Evolutionary conservation across 1,140 invertebrate species (phyloP).

Genomic region (Propsilocerus akamusi): DNA sequence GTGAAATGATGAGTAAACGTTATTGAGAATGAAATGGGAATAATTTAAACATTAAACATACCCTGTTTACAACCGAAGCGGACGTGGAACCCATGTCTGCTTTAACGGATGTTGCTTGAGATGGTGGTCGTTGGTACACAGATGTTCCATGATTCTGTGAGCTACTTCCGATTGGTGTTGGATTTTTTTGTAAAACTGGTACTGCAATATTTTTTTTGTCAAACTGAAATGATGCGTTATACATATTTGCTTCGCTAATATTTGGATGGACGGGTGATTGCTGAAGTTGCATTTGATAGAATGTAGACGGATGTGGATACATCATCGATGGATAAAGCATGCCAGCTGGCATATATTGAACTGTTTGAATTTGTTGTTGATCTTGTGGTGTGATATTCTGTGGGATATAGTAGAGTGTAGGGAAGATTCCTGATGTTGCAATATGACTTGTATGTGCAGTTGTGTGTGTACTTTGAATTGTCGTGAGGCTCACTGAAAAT

Average conservation of each 20-base stretch:
- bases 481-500: conserved; percentile 31
- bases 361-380: conserved; percentile 15
- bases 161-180: not conserved
- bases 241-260: not conserved
- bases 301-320: conserved; percentile 25
- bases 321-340: conserved; percentile 19
- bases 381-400: conserved; percentile 11
- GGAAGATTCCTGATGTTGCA: conserved; percentile 15
- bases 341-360: conserved; percentile 30
- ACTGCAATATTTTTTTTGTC: not conserved
- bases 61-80: conserved; percentile 22
- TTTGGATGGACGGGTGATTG: not conserved
- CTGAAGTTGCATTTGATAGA: conserved; percentile 12
- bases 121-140: conserved; percentile 27
- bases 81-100: conserved; percentile 37
- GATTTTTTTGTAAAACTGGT: not conserved
- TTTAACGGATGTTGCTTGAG: conserved; percentile 38
- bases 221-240: not conserved
- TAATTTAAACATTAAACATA: conserved; percentile 10
- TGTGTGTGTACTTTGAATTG: conserved; percentile 21
- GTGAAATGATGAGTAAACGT: conserved; percentile 7
- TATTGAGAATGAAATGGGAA: too few relatives aligned
- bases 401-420: conserved; percentile 36
- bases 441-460: conserved; percentile 15
- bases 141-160: not conserved